These are phyloP conservation scores for Lucilia cuprina DNA, from an alignment of 1,140 invertebrate genomes.

Conservation along the genomic window DNA sequence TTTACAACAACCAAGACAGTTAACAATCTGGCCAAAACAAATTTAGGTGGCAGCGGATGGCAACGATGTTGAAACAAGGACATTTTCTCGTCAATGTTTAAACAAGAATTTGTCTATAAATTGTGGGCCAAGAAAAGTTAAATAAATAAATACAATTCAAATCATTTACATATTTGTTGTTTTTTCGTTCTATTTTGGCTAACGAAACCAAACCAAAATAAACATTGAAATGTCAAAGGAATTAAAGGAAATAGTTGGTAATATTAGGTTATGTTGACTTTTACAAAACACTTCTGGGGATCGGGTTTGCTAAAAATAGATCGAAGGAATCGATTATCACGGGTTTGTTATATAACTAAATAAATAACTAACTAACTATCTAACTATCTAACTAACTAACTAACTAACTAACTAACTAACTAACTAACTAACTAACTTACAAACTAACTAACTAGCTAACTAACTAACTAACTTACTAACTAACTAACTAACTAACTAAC, in stretches of 20 bases:
- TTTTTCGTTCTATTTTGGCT: neutral
- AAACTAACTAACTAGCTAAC: too few species aligned
- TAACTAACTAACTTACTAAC: too few species aligned
- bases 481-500: too few species aligned
- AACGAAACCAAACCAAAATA: constrained; percentile 25
- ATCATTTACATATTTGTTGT: neutral
- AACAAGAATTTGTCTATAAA: constrained; percentile 20
- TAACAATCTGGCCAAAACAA: constrained; percentile 15
- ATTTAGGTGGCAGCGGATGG: neutral
- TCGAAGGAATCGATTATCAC: too few species aligned
- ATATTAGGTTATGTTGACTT: neutral
- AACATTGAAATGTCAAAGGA: neutral
- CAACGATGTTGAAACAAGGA: neutral
- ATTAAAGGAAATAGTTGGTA: neutral
- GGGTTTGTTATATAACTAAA: too few species aligned
- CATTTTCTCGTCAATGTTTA: constrained; percentile 21
- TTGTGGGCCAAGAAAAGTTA: neutral
- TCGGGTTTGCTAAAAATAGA: too few species aligned
- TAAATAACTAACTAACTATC: too few species aligned
- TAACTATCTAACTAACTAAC: too few species aligned
- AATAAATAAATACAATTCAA: neutral
- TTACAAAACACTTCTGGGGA: too few species aligned
- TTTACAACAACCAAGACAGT: neutral
- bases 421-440: too few species aligned
- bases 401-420: too few species aligned